Conservation (phyloP, 2,888 invertebrate species). For the Arenicola marina region DNA sequence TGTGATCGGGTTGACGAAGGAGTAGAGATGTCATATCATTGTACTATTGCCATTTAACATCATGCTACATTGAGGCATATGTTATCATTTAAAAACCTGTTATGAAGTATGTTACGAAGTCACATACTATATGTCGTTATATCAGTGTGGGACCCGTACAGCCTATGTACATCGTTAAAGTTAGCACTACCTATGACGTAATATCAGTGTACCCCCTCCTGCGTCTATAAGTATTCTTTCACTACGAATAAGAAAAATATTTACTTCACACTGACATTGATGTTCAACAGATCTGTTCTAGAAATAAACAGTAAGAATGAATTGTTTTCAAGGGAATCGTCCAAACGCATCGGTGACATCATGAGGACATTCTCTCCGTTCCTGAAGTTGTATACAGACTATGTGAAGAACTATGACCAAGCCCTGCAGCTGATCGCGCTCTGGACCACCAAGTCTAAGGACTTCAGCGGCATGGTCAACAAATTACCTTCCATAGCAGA, state of each 20-base stretch:
- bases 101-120: too few relatives aligned
- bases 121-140: too few relatives aligned
- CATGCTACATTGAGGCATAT: too few relatives aligned
- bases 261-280: too few relatives aligned
- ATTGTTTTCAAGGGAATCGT: neutral
- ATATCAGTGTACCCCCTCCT: neutral
- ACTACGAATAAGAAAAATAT: too few relatives aligned
- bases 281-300: too few relatives aligned
- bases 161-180: neutral
- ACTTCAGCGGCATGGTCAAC: neutral
- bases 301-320: too few relatives aligned
- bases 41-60: neutral
- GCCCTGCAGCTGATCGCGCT: neutral
- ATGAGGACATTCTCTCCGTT: slow-evolving; percentile 7
- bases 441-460: neutral
- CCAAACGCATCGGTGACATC: neutral
- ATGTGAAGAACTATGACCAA: slow-evolving; percentile 2
- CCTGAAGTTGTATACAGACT: slow-evolving; percentile 7
- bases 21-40: neutral
- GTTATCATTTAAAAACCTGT: too few relatives aligned
- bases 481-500: neutral
- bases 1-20: neutral
- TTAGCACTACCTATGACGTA: neutral
- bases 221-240: neutral
- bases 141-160: too few relatives aligned